Base-by-base conservation (phyloP, 2,797 vertebrate genomes). In the Rhabdophis nuchalis region DNA sequence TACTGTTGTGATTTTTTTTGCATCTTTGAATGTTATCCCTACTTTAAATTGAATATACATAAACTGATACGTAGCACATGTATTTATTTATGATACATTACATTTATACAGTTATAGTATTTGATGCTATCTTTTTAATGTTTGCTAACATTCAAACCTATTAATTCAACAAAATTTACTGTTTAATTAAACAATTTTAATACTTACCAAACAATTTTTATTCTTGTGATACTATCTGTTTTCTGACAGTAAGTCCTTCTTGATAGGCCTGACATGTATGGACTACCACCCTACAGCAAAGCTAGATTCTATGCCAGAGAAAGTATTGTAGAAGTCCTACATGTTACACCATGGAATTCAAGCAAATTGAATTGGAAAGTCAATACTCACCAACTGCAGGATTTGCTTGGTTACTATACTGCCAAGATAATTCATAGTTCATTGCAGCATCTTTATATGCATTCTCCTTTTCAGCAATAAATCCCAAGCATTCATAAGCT, bases 401-500 rank as follows among this genome's bases (percentile, higher is more conserved):
- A 93, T 93, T 97, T 72, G 95, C 89, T 4, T 92, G 94, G 86
- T 96, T 96, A 89, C 97, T 97, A 89, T 97, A 96, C 58, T 97
- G 97, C 98, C 98, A 98, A 90, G 98, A 97, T 85, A 97, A 95
- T 88, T 97, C 96, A 12, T 98, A 98, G 93, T 97, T 96, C 85
- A 91, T 32, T 41, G 97, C 97, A 4, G 98, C 98, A 0, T 98
- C 97, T 91, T 96, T 97, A 93, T 97, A 97, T 25, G 97, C 96
- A 89, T 97, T 97, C 46, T 98, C 98, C 56, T 97, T 98, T 94
- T 98, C 97, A 96, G 97, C 97, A 88, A 98, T 97, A 93, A 97
- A 97, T 85, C 98, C 98, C 92, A 97, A 93, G 91, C 97, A 98
- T 95, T 98, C 98, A 8, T 98, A 98, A 64, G 98, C 98, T 95